Percentiles rank a stretch among this genome's conserved stretches.
Conservation (phyloP, 2,797 vertebrate species). For the Tenualosa ilisha region DNA sequence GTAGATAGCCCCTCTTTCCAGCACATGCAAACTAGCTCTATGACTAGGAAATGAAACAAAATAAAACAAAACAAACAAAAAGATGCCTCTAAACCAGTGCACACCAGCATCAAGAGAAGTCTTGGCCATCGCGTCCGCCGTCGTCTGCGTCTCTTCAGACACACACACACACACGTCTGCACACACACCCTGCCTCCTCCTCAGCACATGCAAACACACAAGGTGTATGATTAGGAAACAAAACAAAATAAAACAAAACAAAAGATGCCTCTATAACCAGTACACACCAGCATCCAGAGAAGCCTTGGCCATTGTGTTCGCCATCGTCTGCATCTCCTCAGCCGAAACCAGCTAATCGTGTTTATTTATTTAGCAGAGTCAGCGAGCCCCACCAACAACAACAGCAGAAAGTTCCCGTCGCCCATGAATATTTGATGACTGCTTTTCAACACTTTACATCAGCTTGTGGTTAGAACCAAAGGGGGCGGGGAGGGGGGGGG, state of each 20-base stretch:
- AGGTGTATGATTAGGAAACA: no score
- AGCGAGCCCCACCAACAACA: conserved; percentile 45
- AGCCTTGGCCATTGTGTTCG: conserved; percentile 33
- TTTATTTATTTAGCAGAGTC: conserved; percentile 56
- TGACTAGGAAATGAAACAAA: no score
- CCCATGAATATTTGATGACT: conserved; percentile 60
- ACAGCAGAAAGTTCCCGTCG: conserved; percentile 34
- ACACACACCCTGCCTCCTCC: background rate
- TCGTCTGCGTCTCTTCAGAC: conserved; percentile 38
- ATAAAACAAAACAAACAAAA: conserved; percentile 21
- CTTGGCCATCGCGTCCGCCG: conserved; percentile 36
- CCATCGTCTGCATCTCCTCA: conserved; percentile 41
- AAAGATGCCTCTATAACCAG: conserved; percentile 25
- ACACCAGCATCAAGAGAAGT: background rate
- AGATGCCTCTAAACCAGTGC: conserved; percentile 5
- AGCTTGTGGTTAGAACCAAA: background rate
- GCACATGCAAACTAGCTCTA: background rate
- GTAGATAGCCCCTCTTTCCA: background rate
- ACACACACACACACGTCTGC: background rate
- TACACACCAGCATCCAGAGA: background rate
- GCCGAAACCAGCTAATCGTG: conserved; percentile 53
- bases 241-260: conserved; percentile 19
- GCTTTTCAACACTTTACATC: conserved; percentile 40
- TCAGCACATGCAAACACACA: background rate
- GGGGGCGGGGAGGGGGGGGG: background rate